Evolutionary conservation across 2,888 invertebrate genomes (phyloP), one percentile per base, ranked within the genome.

Genomic region (Frankliniella fusca): DNA sequence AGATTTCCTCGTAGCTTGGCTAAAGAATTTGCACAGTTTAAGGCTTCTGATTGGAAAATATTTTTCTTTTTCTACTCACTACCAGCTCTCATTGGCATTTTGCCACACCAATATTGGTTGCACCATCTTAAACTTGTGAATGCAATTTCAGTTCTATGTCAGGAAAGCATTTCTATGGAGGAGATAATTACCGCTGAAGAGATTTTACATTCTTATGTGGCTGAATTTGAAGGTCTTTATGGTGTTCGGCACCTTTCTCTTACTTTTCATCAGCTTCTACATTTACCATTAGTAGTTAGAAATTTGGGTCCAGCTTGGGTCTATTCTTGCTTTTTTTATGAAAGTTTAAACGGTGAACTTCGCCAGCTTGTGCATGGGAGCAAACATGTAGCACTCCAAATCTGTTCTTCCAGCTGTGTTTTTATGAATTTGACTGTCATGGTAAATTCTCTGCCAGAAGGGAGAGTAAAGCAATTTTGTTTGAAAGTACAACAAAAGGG

Each of bases 221-320:
- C 76, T 80, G 28, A 81, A 28, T 85, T 84, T 48, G 81, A 85
- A 81, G 48, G 80, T n/a, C 80, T 85, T n/a, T 86, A 85, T 83
- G 83, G 84, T 9, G 23, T 83, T 23, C 76, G 82, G 5, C 80
- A 85, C 70, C 84, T 85, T 84, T 83, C 84, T 0, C 82, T 80
- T 20, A 85, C 85, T 83, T 18, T 85, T 5, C 85, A 86, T 82
- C 48, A 83, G 8, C 20, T 86, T 15, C 81, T 84, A 11, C 85
- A 86, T 83, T 83, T 85, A 48, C 28, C 83, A n/a, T 70, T 83
- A 11, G 82, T 80, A 28, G 85, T 85, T 0, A n/a, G 28, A 49
- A 54, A 83, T 80, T 83, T 85, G 49, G 85, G 85, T 10, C 85
- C 84, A 7, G 54, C 84, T n/a, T n/a, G n/a, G n/a, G n/a, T n/a